Base-by-base conservation (phyloP, 2,888 invertebrate species). In the Tholera decimalis region DNA sequence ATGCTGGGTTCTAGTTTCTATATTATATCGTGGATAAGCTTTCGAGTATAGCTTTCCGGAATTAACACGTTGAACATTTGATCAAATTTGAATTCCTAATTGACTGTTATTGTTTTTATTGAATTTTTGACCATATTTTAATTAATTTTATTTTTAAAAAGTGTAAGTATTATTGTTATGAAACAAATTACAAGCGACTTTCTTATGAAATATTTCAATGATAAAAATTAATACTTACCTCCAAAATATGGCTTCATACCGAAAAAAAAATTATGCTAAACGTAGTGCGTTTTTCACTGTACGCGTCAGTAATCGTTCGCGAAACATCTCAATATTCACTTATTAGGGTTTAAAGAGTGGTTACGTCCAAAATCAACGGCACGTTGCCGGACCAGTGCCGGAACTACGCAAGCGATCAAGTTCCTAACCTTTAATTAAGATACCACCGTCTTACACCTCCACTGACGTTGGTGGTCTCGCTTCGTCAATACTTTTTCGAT, bases 381-480 rank as follows among this genome's bases (percentile, higher is more conserved):
- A 86, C 86, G 79, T 80, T 84, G 88, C 58, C 20, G 56, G 39
- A 26, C 46, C 30, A 20, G 20, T 57, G 24, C 91, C 91, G 91
- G 91, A 93, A 91, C 90, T 88, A 89, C 88, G 89, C 87, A 77
- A 83, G 81, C 79, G 82, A 79, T 81, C 78, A 87, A 86, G 84
- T 83, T 88, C 84, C 82, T 84, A 89, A 85, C 87, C 89, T 82
- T 85, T 88, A 90, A 91, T 91, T 91, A 89, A 83, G 78, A 81
- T 84, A 79, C 83, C 83, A 77, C 75, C 81, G 72, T 74, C 82
- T 83, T 83, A 82, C 83, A 82, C 84, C 73, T 81, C 69, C 63
- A 78, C 74, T 79, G 81, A 83, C 82, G 84, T 83, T 81, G 90
- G 91, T 91, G 90, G 89, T 91, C 88, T 71, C 71, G 74, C 65